These are phyloP conservation scores for Anseranas semipalmata DNA, from an alignment of 2,113 vertebrate genomes.

Conservation along the genomic window DNA sequence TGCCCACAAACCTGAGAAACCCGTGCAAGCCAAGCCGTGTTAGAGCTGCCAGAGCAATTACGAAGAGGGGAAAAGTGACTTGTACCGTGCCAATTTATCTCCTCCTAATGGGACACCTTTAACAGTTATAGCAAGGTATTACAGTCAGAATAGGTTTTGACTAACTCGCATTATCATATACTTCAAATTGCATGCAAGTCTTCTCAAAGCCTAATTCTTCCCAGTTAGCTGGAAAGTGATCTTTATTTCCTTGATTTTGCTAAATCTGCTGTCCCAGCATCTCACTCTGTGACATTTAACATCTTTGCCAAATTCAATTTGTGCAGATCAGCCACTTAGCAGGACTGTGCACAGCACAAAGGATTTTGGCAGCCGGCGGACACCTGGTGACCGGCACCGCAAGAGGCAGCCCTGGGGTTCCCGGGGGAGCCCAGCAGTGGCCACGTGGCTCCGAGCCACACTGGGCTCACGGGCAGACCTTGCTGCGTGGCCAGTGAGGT, in stretches of 20 bases:
- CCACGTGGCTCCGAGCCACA: rapidly evolving
- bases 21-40: background rate
- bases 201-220: background rate
- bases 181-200: background rate
- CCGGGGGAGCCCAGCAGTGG: background rate
- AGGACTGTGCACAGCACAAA: background rate
- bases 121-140: background rate
- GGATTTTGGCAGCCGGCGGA: background rate
- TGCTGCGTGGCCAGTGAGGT: background rate
- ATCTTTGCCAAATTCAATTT: slow-evolving; percentile 12
- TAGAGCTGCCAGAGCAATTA: background rate
- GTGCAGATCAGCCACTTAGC: background rate
- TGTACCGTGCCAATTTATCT: background rate
- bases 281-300: background rate
- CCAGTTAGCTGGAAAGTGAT: background rate
- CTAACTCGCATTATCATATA: background rate
- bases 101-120: background rate
- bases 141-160: background rate
- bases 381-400: background rate
- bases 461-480: background rate
- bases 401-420: background rate
- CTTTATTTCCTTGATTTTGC: background rate
- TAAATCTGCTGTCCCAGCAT: background rate
- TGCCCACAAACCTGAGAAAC: background rate
- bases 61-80: background rate